phyloP scores from a whole-genome alignment of 2,113 vertebrate species.

The Diglossa brunneiventris region DNA sequence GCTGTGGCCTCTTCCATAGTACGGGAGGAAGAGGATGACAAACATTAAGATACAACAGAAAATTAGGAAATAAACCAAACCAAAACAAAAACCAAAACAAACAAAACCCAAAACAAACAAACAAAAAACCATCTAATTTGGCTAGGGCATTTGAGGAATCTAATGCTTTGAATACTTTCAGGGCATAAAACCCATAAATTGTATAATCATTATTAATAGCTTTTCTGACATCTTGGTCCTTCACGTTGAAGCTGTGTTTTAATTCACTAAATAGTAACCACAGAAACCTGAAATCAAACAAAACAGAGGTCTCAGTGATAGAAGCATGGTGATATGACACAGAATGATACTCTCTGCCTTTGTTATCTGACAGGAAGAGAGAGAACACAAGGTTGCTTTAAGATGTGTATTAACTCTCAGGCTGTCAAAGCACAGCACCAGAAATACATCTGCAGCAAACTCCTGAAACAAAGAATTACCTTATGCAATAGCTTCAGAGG shows the following conservation, averaged over 20 bases:
- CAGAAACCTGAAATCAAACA: constrained; percentile 6
- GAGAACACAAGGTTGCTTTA: neutral
- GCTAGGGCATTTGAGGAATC: neutral
- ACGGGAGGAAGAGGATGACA: neutral
- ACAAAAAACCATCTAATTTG: neutral
- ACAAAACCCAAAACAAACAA: neutral
- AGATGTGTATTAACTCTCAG: neutral
- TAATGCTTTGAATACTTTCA: neutral
- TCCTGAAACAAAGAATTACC: neutral
- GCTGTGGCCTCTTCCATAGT: neutral
- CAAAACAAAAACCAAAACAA: too few species aligned
- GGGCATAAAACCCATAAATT: neutral
- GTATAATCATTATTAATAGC: neutral
- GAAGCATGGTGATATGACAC: neutral
- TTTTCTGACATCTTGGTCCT: neutral
- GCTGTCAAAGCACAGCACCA: neutral
- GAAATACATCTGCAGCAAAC: neutral
- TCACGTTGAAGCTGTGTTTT: neutral
- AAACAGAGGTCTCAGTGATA: neutral
- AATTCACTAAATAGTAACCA: neutral
- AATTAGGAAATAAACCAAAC: neutral
- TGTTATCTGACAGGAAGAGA: neutral
- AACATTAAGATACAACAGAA: neutral
- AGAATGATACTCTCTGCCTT: neutral
- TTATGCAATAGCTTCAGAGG: neutral